phyloP scores from a whole-genome alignment of 2,888 invertebrate species.

The Odiellus spinosus region DNA sequence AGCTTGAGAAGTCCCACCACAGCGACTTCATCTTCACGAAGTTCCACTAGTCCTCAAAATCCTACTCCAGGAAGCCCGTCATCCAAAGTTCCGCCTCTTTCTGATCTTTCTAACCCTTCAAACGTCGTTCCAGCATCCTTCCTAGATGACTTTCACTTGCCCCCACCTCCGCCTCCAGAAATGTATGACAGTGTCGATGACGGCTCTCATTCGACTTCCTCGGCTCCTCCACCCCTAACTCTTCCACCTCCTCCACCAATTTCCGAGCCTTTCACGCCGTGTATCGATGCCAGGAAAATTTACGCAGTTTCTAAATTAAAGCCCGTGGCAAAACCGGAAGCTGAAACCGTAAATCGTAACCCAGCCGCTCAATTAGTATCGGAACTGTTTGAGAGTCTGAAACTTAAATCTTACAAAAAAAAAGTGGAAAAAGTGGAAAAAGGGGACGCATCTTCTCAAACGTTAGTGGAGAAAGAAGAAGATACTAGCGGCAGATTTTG shows the following conservation, averaged over 20 bases:
- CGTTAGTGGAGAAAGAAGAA: neutral
- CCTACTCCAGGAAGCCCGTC: neutral
- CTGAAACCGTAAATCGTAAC: conserved; percentile 1
- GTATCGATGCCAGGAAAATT: conserved; percentile 2
- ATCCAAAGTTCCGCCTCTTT: neutral
- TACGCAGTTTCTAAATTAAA: neutral
- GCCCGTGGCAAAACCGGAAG: neutral
- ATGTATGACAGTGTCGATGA: neutral
- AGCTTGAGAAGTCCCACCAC: no score
- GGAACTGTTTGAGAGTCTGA: conserved; percentile 68
- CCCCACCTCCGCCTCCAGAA: neutral
- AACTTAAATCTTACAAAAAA: conserved; percentile 40
- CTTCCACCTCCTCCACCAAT: neutral
- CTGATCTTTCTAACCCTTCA: neutral
- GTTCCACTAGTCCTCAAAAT: neutral
- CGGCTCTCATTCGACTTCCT: neutral
- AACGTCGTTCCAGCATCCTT: neutral
- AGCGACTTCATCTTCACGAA: no score
- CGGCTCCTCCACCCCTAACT: neutral
- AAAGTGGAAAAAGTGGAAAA: conserved; percentile 14
- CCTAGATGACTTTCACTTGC: neutral
- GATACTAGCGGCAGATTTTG: conserved; percentile 3
- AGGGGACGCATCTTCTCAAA: conserved; percentile 7
- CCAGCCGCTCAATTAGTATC: conserved; percentile 49
- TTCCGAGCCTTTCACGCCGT: neutral